Evolutionary conservation across 1,140 invertebrate species (phyloP).

Genomic region (Heliconius himera): DNA sequence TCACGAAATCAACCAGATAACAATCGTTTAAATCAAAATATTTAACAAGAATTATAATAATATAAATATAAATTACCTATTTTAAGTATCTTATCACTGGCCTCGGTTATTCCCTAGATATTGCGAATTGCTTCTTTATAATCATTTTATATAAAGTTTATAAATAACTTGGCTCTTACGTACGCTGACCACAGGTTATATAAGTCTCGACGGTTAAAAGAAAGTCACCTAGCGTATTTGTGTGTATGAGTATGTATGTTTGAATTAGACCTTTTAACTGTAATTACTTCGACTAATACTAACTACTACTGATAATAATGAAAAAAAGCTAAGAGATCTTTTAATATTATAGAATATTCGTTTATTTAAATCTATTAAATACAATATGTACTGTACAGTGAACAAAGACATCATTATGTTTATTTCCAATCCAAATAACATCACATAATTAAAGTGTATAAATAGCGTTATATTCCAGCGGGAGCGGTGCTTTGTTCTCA

Average conservation of each 20-base stretch:
- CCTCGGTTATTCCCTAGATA: slow-evolving; percentile 24
- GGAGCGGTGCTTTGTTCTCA: slow-evolving; percentile 5
- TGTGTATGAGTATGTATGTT: background rate
- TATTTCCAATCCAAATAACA: slow-evolving; percentile 2
- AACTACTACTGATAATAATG: background rate
- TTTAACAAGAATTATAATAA: background rate
- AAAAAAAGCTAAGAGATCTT: no score
- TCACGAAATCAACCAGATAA: background rate
- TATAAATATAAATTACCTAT: background rate
- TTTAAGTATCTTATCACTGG: slow-evolving; percentile 25
- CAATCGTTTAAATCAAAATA: slow-evolving; percentile 7
- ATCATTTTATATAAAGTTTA: slow-evolving; percentile 50
- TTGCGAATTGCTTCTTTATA: slow-evolving; percentile 50
- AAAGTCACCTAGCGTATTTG: slow-evolving; percentile 44
- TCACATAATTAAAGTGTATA: slow-evolving; percentile 9
- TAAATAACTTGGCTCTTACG: slow-evolving; percentile 52
- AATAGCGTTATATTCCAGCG: slow-evolving; percentile 3
- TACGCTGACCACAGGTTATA: slow-evolving; percentile 57
- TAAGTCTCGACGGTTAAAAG: slow-evolving; percentile 51
- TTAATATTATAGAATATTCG: no score
- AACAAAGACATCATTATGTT: background rate
- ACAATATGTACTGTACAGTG: slow-evolving; percentile 8
- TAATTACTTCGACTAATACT: background rate
- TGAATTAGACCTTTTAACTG: background rate
- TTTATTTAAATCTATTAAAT: no score